These are phyloP conservation scores for Cynaeus angustus DNA, from an alignment of 2,888 invertebrate genomes.

Conservation along the genomic window DNA sequence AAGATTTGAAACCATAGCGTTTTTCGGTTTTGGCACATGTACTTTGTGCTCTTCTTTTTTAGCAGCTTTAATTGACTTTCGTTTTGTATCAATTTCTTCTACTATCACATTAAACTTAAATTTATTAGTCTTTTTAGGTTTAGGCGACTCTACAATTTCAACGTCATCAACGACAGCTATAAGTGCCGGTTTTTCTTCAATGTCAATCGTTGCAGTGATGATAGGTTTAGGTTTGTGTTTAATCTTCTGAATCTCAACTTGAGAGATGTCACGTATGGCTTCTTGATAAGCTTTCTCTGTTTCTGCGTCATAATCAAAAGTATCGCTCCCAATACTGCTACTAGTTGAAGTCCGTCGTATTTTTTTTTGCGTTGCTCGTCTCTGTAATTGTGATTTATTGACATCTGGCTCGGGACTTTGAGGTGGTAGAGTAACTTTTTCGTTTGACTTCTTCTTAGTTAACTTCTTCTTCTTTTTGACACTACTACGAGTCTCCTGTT, in stretches of 20 bases:
- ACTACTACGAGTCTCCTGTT: slow-evolving; percentile 59
- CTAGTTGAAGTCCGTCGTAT: slow-evolving; percentile 59
- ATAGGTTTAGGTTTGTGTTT: slow-evolving; percentile 72
- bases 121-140: slow-evolving; percentile 63
- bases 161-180: slow-evolving; percentile 76
- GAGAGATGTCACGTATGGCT: slow-evolving; percentile 67
- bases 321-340: slow-evolving; percentile 50
- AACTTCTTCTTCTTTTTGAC: slow-evolving; percentile 65
- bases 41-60: slow-evolving; percentile 52
- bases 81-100: slow-evolving; percentile 59
- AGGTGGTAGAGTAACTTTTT: slow-evolving; percentile 54
- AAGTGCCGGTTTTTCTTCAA: slow-evolving; percentile 72
- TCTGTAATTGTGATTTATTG: slow-evolving; percentile 53
- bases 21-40: slow-evolving; percentile 57
- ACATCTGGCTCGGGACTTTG: slow-evolving; percentile 20
- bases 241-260: slow-evolving; percentile 74
- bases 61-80: slow-evolving; percentile 35
- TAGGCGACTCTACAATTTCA: slow-evolving; percentile 76
- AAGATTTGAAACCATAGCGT: slow-evolving; percentile 59
- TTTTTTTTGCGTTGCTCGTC: slow-evolving; percentile 61
- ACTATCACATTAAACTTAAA: slow-evolving; percentile 69
- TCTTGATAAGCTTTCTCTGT: slow-evolving; percentile 58
- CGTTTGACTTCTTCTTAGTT: slow-evolving; percentile 63
- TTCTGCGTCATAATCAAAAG: slow-evolving; percentile 51
- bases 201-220: slow-evolving; percentile 74